These are phyloP conservation scores for Patella ulyssiponensis DNA, from an alignment of 2,888 invertebrate genomes.

Conservation along the genomic window DNA sequence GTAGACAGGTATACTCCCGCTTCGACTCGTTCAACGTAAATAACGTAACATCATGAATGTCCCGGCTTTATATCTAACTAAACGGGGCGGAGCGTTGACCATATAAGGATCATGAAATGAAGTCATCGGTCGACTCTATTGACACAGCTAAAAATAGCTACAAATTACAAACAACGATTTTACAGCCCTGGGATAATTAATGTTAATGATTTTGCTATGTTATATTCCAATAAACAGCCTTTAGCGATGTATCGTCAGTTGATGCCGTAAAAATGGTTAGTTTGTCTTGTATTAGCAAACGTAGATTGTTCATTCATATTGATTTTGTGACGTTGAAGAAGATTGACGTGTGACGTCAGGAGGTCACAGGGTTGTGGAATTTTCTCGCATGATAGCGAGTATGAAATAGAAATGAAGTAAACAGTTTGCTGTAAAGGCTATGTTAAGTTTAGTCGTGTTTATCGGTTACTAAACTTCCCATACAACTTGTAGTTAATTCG, in stretches of 20 bases:
- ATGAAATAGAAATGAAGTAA: neutral
- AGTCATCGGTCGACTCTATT: neutral
- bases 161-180: too few species aligned
- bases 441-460: neutral
- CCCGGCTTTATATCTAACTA: neutral
- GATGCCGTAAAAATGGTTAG: too few species aligned
- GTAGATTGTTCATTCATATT: neutral
- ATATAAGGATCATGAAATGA: conserved; percentile 9
- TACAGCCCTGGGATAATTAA: too few species aligned
- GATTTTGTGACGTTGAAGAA: neutral
- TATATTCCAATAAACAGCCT: too few species aligned
- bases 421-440: neutral
- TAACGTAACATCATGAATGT: conserved; percentile 3
- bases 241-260: too few species aligned
- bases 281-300: too few species aligned
- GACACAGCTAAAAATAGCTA: neutral
- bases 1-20: neutral
- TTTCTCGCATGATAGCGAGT: neutral
- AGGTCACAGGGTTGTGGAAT: conserved; percentile 3
- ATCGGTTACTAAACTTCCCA: conserved; percentile 4
- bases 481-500: neutral
- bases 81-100: neutral
- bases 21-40: neutral
- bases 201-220: too few species aligned
- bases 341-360: conserved; percentile 3